Evolutionary conservation across 37 sponge, comb jelly and placozoan genomes (phyloP).

Genomic region (Halisarca cf. caerulea): DNA sequence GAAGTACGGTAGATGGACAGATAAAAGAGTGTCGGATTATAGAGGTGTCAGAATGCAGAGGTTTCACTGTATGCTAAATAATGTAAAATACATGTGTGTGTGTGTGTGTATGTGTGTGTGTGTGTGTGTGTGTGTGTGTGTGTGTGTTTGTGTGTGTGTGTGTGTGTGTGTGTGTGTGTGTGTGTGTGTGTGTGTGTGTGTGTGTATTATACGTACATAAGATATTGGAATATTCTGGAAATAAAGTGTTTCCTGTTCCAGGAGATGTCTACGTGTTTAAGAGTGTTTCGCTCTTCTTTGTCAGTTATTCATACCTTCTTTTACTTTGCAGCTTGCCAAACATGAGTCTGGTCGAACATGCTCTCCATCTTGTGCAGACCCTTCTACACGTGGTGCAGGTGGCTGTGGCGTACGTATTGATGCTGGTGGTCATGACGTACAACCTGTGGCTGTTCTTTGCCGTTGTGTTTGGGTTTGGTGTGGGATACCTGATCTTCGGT

Average conservation of each 20-base stretch:
- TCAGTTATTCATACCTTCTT: not conserved
- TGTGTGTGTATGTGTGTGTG: slow-evolving; percentile 24
- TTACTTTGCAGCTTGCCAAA: not conserved
- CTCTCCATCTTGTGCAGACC: slow-evolving; percentile 64
- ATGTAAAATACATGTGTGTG: slow-evolving; percentile 1
- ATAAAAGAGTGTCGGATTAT: no score
- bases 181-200: slow-evolving; percentile 30
- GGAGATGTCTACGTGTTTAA: no score
- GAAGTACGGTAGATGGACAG: no score
- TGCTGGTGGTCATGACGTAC: slow-evolving; percentile 91
- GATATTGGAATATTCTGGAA: no score
- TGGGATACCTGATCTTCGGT: slow-evolving; percentile 76
- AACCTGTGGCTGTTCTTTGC: slow-evolving; percentile 92
- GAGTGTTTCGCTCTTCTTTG: not conserved
- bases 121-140: slow-evolving; percentile 4
- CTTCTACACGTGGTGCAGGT: slow-evolving; percentile 74
- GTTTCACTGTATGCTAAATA: no score
- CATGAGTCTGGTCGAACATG: not conserved
- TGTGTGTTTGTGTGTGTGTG: slow-evolving; percentile 6
- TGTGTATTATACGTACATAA: no score
- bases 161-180: slow-evolving; percentile 41
- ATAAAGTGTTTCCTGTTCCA: no score
- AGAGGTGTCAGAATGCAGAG: no score
- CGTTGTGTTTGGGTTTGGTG: slow-evolving; percentile 79
- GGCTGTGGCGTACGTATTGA: slow-evolving; percentile 81